phyloP scores from a whole-genome alignment of 2,797 vertebrate species.

The Pterois miles region DNA sequence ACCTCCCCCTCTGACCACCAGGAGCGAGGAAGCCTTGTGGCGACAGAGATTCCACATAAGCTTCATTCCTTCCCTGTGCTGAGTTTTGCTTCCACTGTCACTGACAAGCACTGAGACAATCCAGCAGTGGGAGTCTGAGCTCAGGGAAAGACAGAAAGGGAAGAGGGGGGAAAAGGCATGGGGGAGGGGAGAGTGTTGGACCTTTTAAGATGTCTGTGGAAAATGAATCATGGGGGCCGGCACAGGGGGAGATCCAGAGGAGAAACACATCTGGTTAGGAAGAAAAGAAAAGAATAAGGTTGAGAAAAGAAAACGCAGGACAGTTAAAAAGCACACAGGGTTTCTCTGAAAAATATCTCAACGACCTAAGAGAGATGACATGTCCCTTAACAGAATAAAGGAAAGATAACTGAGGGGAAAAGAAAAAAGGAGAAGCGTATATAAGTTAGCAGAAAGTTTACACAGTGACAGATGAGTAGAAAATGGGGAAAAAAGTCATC shows the following conservation, averaged over 20 bases:
- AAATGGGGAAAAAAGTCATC: constrained; percentile 17
- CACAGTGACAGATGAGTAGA: neutral
- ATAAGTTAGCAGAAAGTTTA: constrained; percentile 3
- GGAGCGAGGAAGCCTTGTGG: constrained; percentile 13
- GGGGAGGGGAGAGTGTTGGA: constrained; percentile 63
- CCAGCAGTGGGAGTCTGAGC: constrained; percentile 66
- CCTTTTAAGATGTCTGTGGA: constrained; percentile 82
- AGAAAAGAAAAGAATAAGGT: constrained; percentile 40
- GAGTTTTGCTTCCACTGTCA: constrained; percentile 18
- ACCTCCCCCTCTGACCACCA: constrained; percentile 26
- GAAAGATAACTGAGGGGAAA: neutral
- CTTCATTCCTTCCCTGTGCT: constrained; percentile 44
- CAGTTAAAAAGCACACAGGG: neutral
- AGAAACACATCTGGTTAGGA: constrained; percentile 75
- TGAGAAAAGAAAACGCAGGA: constrained; percentile 23
- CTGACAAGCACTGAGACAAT: constrained; percentile 58
- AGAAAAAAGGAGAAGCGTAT: neutral
- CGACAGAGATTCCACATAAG: constrained; percentile 44
- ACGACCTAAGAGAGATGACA: neutral
- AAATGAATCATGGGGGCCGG: constrained; percentile 85
- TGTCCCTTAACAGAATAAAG: constrained; percentile 1
- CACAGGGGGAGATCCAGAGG: constrained; percentile 65
- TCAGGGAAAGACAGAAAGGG: constrained; percentile 39
- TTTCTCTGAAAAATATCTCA: neutral
- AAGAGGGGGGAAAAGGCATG: constrained; percentile 2